These are phyloP conservation scores for Sitobion miscanthi DNA, from an alignment of 1,140 invertebrate species.

Conservation along the genomic window DNA sequence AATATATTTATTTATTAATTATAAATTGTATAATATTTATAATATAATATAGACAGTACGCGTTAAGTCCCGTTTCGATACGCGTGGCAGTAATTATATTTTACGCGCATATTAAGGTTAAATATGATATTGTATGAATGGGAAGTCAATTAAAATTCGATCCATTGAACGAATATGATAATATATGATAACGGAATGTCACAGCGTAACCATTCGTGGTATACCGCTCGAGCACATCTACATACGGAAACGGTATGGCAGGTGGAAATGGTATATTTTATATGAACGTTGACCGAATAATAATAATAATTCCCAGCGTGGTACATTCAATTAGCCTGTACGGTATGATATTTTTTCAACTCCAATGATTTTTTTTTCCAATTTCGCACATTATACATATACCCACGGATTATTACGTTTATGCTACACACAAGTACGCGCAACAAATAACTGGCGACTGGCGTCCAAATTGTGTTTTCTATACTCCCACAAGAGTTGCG, in stretches of 20 bases:
- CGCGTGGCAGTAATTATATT: neutral
- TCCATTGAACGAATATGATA: slow-evolving; percentile 15
- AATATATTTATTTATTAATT: too few species aligned
- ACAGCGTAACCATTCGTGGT: neutral
- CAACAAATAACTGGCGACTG: neutral
- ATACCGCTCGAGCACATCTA: neutral
- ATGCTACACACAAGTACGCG: too few species aligned
- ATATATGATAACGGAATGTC: neutral
- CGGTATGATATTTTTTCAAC: neutral
- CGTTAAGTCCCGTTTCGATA: neutral
- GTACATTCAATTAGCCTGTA: neutral
- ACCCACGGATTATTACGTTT: neutral
- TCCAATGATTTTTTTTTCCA: neutral
- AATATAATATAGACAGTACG: neutral
- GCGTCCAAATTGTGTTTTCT: neutral
- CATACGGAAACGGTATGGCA: neutral
- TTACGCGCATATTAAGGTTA: neutral
- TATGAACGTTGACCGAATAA: neutral
- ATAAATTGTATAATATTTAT: neutral
- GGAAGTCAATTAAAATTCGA: slow-evolving; percentile 30
- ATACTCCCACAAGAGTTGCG: neutral
- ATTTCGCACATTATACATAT: neutral
- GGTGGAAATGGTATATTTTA: neutral
- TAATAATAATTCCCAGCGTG: neutral
- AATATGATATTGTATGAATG: neutral